These are phyloP conservation scores for Anagrus nilaparvatae DNA, from an alignment of 1,140 invertebrate species.

Conservation along the genomic window DNA sequence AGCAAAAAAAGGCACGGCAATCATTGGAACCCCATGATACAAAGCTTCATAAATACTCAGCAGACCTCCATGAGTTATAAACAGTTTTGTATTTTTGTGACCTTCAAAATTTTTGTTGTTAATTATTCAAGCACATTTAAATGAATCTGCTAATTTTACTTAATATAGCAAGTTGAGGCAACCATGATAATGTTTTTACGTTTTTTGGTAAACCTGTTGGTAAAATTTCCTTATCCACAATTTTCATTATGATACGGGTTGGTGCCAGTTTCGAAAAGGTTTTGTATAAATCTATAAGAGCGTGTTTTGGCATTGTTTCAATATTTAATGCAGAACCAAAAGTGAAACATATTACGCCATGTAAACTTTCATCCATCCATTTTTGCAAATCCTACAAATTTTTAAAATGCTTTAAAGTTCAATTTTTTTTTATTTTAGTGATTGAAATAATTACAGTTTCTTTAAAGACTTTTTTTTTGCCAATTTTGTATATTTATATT, in stretches of 20 bases:
- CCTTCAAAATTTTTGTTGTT: slow-evolving; percentile 21
- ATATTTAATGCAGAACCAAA: slow-evolving; percentile 60
- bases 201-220: slow-evolving; percentile 44
- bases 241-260: slow-evolving; percentile 25
- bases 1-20: slow-evolving; percentile 45
- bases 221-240: slow-evolving; percentile 23
- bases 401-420: too few relatives aligned
- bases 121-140: not conserved
- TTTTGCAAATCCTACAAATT: slow-evolving; percentile 57
- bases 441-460: too few relatives aligned
- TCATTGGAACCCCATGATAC: slow-evolving; percentile 43
- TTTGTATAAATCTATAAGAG: slow-evolving; percentile 19
- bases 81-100: slow-evolving; percentile 43
- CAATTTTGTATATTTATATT: too few relatives aligned
- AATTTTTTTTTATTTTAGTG: too few relatives aligned
- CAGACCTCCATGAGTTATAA: slow-evolving; percentile 49
- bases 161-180: slow-evolving; percentile 48
- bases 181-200: slow-evolving; percentile 50
- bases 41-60: slow-evolving; percentile 45
- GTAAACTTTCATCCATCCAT: slow-evolving; percentile 52
- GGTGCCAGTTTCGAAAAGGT: slow-evolving; percentile 24
- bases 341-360: slow-evolving; percentile 61
- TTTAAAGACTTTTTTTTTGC: too few relatives aligned
- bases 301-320: slow-evolving; percentile 38
- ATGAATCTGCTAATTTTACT: slow-evolving; percentile 13